A percentile compares a stretch with the other conserved stretches of the same genome.
phyloP scores from a whole-genome alignment of 1,140 invertebrate genomes.

The Macrosteles quadrilineatus region DNA sequence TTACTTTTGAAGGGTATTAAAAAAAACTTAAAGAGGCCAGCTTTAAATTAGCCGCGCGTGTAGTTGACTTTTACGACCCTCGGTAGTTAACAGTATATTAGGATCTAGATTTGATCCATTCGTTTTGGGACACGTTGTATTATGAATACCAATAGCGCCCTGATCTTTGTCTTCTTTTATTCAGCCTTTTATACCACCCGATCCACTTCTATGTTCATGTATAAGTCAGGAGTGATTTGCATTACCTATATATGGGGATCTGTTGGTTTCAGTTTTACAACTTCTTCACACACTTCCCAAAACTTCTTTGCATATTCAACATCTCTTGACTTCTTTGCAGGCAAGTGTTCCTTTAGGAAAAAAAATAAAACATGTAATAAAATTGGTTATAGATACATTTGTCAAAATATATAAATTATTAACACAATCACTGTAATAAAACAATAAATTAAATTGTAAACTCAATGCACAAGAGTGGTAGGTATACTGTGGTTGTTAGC shows the following conservation, averaged over 20 bases:
- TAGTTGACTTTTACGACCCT: no score
- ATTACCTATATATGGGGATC: neutral
- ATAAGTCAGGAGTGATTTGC: no score
- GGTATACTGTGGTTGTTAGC: neutral
- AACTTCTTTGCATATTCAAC: neutral
- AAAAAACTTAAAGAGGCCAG: no score
- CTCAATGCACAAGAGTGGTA: neutral
- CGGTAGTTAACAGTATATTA: no score
- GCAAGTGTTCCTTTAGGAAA: neutral
- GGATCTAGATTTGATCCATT: no score
- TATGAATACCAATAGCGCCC: no score
- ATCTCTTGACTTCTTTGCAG: neutral
- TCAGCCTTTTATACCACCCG: no score
- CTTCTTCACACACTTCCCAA: neutral
- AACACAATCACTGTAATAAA: neutral
- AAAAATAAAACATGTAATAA: neutral
- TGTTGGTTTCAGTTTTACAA: neutral
- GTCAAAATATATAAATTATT: neutral
- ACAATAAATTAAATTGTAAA: neutral
- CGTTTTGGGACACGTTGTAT: no score
- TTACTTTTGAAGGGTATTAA: no score
- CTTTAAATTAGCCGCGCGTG: no score
- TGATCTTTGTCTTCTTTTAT: no score
- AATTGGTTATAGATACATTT: neutral
- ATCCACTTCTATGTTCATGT: no score